These are phyloP conservation scores for Perca flavescens DNA, from an alignment of 2,113 vertebrate species.

Conservation along the genomic window DNA sequence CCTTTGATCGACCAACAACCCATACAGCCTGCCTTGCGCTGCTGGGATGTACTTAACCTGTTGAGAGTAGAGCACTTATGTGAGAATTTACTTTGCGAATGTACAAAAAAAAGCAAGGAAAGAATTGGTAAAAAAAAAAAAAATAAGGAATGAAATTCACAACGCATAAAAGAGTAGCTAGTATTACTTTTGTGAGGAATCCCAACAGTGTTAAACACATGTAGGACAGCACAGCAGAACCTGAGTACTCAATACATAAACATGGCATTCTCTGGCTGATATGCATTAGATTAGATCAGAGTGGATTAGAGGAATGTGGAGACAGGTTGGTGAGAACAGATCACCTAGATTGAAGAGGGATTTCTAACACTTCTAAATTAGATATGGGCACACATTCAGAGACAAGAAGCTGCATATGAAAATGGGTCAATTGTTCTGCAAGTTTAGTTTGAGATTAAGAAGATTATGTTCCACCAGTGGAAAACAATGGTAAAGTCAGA, in stretches of 20 bases:
- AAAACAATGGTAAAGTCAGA: slow-evolving; percentile 75
- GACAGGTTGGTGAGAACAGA: slow-evolving; percentile 75
- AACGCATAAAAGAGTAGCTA: not conserved
- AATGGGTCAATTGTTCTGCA: slow-evolving; percentile 83
- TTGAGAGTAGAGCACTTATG: not conserved
- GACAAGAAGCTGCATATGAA: slow-evolving; percentile 77
- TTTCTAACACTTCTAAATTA: slow-evolving; percentile 80
- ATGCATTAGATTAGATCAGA: slow-evolving; percentile 72
- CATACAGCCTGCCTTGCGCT: not conserved
- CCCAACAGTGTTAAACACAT: not conserved
- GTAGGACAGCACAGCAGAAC: slow-evolving; percentile 13
- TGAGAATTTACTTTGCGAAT: not conserved
- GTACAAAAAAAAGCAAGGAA: not conserved
- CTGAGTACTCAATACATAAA: slow-evolving; percentile 42
- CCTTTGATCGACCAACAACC: not conserved
- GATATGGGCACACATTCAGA: slow-evolving; percentile 70
- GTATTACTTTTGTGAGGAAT: not conserved
- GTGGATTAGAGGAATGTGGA: slow-evolving; percentile 74
- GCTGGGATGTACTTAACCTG: not conserved
- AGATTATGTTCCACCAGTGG: slow-evolving; percentile 77
- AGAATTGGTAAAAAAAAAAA: slow-evolving; percentile 7
- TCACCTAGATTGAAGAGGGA: slow-evolving; percentile 80
- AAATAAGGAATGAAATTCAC: not conserved
- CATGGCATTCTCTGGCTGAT: slow-evolving; percentile 51
- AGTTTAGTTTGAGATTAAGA: slow-evolving; percentile 79